phyloP scores from a whole-genome alignment of 2,113 vertebrate genomes.

The Melanerpes formicivorus region DNA sequence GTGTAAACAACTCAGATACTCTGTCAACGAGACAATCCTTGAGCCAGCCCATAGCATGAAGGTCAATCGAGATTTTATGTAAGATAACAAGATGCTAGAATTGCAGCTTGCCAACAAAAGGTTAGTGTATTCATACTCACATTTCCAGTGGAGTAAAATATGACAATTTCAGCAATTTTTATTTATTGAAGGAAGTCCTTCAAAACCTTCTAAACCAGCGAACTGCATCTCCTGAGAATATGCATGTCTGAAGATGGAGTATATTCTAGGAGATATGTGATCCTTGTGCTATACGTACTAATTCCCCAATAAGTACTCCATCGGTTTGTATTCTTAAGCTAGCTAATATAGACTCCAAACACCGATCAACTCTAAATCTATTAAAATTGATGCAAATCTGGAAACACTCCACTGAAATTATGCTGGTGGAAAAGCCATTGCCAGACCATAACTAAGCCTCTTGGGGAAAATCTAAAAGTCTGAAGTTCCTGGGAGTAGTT shows the following conservation, averaged over 20 bases:
- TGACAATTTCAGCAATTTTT: neutral
- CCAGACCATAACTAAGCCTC: neutral
- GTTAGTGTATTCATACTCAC: neutral
- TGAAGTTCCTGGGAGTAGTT: constrained; percentile 7
- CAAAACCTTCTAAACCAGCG: neutral
- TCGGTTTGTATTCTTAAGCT: neutral
- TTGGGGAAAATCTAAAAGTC: neutral
- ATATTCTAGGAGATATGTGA: neutral
- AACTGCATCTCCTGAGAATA: neutral
- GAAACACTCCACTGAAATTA: neutral
- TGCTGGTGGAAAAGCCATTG: neutral
- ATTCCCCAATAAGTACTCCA: neutral
- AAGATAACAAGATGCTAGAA: neutral
- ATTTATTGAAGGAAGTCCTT: neutral
- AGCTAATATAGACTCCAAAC: neutral
- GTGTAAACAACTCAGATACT: neutral
- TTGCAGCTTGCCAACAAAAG: neutral
- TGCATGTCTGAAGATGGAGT: neutral
- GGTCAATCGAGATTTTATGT: neutral
- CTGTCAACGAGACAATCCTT: neutral
- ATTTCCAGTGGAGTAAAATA: neutral
- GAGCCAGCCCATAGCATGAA: neutral
- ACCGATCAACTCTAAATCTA: neutral
- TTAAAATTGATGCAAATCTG: neutral
- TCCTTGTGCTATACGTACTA: neutral